These are phyloP conservation scores for Oryzaephilus surinamensis DNA, from an alignment of 1,140 invertebrate genomes.

Conservation along the genomic window DNA sequence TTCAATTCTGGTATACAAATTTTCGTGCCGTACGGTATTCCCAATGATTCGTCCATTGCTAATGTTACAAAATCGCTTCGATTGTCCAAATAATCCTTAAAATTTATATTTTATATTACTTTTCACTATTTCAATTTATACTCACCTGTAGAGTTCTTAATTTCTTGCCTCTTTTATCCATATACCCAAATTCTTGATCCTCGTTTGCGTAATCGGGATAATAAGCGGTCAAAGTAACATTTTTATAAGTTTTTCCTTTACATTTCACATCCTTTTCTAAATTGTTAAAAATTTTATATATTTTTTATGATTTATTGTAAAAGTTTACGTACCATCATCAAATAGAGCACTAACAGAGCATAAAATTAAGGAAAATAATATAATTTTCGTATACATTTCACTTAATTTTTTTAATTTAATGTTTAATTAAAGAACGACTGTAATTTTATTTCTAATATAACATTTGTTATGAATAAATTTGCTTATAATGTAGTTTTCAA, in stretches of 20 bases:
- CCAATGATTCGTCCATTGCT: constrained; percentile 37
- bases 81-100: constrained; percentile 42
- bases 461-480: too few relatives aligned
- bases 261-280: constrained; percentile 31
- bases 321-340: not conserved
- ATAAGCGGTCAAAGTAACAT: constrained; percentile 40
- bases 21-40: constrained; percentile 37
- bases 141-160: constrained; percentile 40
- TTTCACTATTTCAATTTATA: not conserved
- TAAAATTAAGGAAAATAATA: too few relatives aligned
- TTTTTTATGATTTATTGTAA: not conserved
- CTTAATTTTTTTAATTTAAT: not conserved
- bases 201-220: constrained; percentile 39
- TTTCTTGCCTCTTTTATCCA: constrained; percentile 37
- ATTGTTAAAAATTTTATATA: constrained; percentile 6
- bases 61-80: constrained; percentile 38
- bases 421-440: not conserved
- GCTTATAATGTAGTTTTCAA: too few relatives aligned
- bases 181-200: constrained; percentile 31
- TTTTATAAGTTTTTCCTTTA: constrained; percentile 30
- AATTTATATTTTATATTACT: constrained; percentile 3
- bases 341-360: not conserved
- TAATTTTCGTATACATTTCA: not conserved
- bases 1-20: constrained; percentile 43
- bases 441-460: not conserved